Evolutionary conservation across 2,888 invertebrate species (phyloP), one percentile per base, ranked within the genome.

Genomic region (Drosophila putrida): DNA sequence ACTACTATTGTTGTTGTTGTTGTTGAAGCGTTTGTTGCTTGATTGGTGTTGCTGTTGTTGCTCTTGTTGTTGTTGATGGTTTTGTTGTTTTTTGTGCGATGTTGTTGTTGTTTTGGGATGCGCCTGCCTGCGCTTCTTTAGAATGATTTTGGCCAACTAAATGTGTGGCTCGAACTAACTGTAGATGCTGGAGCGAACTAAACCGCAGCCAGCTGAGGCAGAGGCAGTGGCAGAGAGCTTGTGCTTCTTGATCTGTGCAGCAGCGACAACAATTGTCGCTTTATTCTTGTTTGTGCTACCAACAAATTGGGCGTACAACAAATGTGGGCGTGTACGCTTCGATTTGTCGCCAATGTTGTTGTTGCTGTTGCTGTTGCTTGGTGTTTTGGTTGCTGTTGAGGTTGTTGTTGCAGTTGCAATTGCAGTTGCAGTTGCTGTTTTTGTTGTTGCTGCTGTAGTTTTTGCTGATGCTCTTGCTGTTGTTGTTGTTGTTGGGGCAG

Each of bases 141-240:
- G 46, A 77, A 70, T 76, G 36, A 13, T 27, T 39, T 54, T 28
- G 53, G 53, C 53, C 28, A 33, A 33, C 31, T 33, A 47, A 47
- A 44, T 46, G 46, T 46, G 46, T 55, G 43, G 58, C 72, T 63
- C 20, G 20, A 70, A 75, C 75, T 69, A 73, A 70, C 68, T 75
- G 64, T 51, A 33, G 41, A 31, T 58, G 53, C 63, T 74, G 76
- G 60, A 36, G 69, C 70, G 65, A 46, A 43, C 62, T 79, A 79
- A 55, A 75, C 78, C 61, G 78, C 83, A 71, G 70, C 65, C 80
- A 69, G 70, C 65, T 47, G 68, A 67, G 75, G 72, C 80, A 71
- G 68, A 67, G 75, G 72, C 80, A 71, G 66, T 66, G 71, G 71
- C 67, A 75, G 43, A 66, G 43, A 44, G 65, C 51, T 78, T 63